These are phyloP conservation scores for Calameuta idolon DNA, from an alignment of 2,888 invertebrate genomes.

Conservation along the genomic window DNA sequence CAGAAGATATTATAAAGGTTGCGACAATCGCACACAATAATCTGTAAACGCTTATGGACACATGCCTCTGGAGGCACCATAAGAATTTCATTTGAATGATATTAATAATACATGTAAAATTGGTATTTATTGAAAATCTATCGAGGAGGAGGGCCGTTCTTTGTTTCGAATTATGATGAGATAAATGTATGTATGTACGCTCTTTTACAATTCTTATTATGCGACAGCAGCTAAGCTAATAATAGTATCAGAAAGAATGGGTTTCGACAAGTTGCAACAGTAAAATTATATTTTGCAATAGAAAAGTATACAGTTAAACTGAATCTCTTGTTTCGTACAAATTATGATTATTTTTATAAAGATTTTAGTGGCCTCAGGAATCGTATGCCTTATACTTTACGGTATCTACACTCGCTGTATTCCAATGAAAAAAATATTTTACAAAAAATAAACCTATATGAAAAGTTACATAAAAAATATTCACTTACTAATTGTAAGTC, in stretches of 20 bases:
- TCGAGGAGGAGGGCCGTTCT: not conserved
- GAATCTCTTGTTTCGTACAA: not conserved
- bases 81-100: not conserved
- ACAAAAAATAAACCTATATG: not conserved
- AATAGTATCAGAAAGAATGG: not conserved
- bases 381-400: slow-evolving; percentile 22
- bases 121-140: not conserved
- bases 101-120: not conserved
- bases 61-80: not conserved
- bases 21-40: not conserved
- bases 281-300: not conserved
- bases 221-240: not conserved
- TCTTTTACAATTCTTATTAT: not conserved
- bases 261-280: not conserved
- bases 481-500: not conserved
- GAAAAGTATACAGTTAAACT: not conserved
- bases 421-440: not conserved
- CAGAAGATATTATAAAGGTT: not conserved
- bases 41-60: not conserved
- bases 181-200: not conserved
- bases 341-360: slow-evolving; percentile 10
- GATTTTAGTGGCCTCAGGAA: slow-evolving; percentile 24
- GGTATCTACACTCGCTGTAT: not conserved
- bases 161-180: not conserved
- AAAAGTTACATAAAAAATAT: not conserved